Base-by-base conservation (phyloP, 2,888 invertebrate species). In the Lingula anatina region DNA sequence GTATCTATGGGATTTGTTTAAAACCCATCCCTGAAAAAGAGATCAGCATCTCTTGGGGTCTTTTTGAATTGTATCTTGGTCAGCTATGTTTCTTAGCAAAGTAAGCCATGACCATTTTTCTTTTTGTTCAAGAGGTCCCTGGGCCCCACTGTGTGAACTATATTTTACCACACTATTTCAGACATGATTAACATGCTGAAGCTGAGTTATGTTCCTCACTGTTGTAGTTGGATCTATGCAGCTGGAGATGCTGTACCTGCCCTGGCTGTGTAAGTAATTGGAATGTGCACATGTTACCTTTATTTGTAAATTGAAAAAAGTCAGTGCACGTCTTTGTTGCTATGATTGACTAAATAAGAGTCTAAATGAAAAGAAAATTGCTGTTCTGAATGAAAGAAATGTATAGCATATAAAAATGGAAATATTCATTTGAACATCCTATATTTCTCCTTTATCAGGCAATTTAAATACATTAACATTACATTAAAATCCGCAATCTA, bases 141-240 rank as follows among this genome's bases (percentile, higher is more conserved):
- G 21, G 39, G 5, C 39, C 23, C 23, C 21, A 24, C 25, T 23
- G 39, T 21, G 25, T 39, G 39, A 24, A 25, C 25, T 25, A 39
- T 21, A 18, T 23, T 15, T 23, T 25, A 39, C n/a, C n/a, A n/a
- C n/a, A n/a, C n/a, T n/a, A 25, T 72, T 73, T 61, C 81, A 86
- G 96, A 99, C 75, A 99, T 99, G 97, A 97, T 99, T 60, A 97
- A 96, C 76, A 99, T 99, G 89, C 86, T 97, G 68, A 84, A 88
- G 63, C 77, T 96, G 62, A 85, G 86, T 20, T 96, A 86, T 78
- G 81, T 83, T 12, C 95, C 96, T 0, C 50, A 54, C 3, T 62
- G 65, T 42, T 70, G 71, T 62, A 64, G 67, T 23, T 97, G 94
- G 92, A 86, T 95, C 50, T 93, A 90, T 73, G 85, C 87, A 0